phyloP scores from a whole-genome alignment of 2,888 invertebrate species.

The Therioaphis trifolii region DNA sequence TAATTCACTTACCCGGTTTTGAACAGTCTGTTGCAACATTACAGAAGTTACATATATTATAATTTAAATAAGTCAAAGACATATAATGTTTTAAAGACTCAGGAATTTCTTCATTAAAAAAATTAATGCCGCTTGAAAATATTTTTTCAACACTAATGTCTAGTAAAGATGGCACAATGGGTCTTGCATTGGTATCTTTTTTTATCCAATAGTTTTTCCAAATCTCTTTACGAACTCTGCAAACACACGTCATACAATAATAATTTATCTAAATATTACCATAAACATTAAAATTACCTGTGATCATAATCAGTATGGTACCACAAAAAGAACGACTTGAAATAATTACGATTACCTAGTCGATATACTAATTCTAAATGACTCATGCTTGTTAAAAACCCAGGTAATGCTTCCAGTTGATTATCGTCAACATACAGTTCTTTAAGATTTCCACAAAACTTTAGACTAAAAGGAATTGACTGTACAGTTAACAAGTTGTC shows the following conservation, averaged over 20 bases:
- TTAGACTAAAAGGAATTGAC: constrained; percentile 70
- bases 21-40: constrained; percentile 67
- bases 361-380: constrained; percentile 70
- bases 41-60: constrained; percentile 70
- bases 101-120: constrained; percentile 65
- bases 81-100: constrained; percentile 69
- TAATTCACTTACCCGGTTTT: constrained; percentile 67
- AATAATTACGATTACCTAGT: constrained; percentile 71
- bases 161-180: neutral
- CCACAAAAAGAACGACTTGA: constrained; percentile 71
- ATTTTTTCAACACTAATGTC: constrained; percentile 31
- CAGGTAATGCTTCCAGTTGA: constrained; percentile 70
- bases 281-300: constrained; percentile 66
- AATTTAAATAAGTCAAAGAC: constrained; percentile 69
- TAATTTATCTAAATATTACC: neutral
- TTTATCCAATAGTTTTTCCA: constrained; percentile 56
- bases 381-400: constrained; percentile 69
- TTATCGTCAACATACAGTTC: constrained; percentile 70
- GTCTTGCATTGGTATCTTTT: neutral
- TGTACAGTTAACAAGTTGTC: constrained; percentile 70
- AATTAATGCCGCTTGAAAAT: constrained; percentile 56
- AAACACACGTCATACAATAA: neutral
- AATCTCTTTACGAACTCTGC: constrained; percentile 46
- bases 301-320: constrained; percentile 70
- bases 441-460: constrained; percentile 69